Base-by-base conservation (phyloP, 2,797 vertebrate species). In the Argentina silus region DNA sequence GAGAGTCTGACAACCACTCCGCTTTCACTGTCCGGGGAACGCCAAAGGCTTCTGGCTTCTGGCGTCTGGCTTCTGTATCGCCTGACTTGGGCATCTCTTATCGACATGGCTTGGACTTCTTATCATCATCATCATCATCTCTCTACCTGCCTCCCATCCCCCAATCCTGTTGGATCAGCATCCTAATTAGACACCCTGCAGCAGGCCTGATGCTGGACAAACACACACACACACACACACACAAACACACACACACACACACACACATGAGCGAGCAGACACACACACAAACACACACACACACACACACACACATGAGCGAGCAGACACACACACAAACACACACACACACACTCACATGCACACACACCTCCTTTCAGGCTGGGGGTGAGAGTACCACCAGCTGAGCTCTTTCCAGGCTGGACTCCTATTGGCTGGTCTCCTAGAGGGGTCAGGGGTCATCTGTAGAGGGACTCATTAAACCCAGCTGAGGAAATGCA, bases 401-500 rank as follows among this genome's bases (percentile, higher is more conserved):
- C 53, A 56, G 53, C 53, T 56, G 53, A 56, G 53, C 53, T 19
- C 15, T 56, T 9, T 7, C 53, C n/a, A 8, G 53, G 17, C 53
- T 19, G 19, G 53, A n/a, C 51, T 15, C 14, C 7, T 19, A 56
- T 56, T 9, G 27, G 27, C 27, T 4, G 27, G 27, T 36, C 27
- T 36, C 27, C 27, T 36, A 1, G 27, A 36, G 27, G 27, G 27
- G 27, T 36, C 27, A 36, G 53, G 53, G 53, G 53, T 56, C 53
- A 56, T 19, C n/a, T 15, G 7, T 7, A n/a, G 15, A 15, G 19
- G 53, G 53, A 14, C 7, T 56, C n/a, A 56, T 56, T 56, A 56
- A 64, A 94, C 0, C 53, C 53, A 56, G 53, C 53, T 56, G 53
- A 19, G 53, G 53, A 14, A 17, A 19, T n/a, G 53, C 27, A 36